Evolutionary conservation across 2,113 vertebrate genomes (phyloP), one percentile per base, ranked within the genome.

Genomic region (Boulengeromyrus knoepffleri): DNA sequence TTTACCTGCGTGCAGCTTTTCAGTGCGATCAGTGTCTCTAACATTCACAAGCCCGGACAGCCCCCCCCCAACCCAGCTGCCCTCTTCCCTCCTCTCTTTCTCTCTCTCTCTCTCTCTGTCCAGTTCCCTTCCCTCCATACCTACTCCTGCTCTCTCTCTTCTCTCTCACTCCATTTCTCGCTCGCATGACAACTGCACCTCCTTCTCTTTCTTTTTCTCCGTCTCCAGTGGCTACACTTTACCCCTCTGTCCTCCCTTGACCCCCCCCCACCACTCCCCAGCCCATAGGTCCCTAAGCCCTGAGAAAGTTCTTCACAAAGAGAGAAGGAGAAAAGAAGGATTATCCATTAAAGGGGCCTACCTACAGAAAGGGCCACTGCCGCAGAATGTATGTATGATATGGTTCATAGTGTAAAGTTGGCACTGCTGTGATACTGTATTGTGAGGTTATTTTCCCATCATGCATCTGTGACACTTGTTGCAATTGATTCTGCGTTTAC

Each of bases 241-340:
- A 42, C 77, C 36, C 77, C 89, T 86, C 24, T 9, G 31, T n/a
- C 91, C 91, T 92, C 92, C 91, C 90, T 92, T 80, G 31, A 80
- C 74, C 3, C 70, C 24, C 62, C 58, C 1, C n/a, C 58, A 66
- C 62, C 62, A 70, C n/a, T 31, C 62, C n/a, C 50, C 83, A 27
- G 36, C 70, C 86, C 52, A 36, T 27, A 62, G 49, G 52, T 49
- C 15, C 56, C 49, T 24, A 39, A 52, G 52, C 39, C 42, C 50
- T 62, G 87, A 88, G 66, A 77, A 47, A 77, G 50, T 58, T 84
- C 50, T 56, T 56, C 52, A 21, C 13, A 93, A 90, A 93, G 92
- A 95, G 90, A 83, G 83, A 91, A 70, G 91, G 92, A 90, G 90
- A 90, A 91, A 84, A 77, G 92, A 62, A 85, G 58, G 85, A 87